Evolutionary conservation across 1,140 invertebrate genomes (phyloP).

Genomic region (Drosophila sulfurigaster): DNA sequence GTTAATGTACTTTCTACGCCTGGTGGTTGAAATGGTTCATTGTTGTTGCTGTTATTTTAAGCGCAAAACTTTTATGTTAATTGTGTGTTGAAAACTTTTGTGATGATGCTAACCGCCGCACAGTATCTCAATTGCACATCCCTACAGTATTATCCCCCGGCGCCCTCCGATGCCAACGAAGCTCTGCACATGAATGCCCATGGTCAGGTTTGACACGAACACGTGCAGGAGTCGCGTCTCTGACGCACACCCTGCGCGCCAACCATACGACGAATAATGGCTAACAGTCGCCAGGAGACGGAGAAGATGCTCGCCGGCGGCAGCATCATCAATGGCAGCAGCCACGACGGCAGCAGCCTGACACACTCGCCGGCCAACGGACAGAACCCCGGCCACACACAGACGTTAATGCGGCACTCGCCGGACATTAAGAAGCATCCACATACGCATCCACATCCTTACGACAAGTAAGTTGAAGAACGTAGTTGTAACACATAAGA

Average conservation of each 20-base stretch:
- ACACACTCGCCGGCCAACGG: slow-evolving; percentile 69
- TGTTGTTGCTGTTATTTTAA: slow-evolving; percentile 39
- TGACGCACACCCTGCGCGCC: slow-evolving; percentile 85
- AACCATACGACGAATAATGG: slow-evolving; percentile 84
- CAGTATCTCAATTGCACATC: slow-evolving; percentile 83
- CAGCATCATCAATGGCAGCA: slow-evolving; percentile 47
- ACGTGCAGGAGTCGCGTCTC: slow-evolving; percentile 83
- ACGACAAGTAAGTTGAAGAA: slow-evolving; percentile 72
- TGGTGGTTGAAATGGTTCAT: background rate
- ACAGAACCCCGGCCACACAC: slow-evolving; percentile 59
- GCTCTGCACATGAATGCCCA: slow-evolving; percentile 91
- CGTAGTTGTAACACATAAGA: slow-evolving; percentile 29
- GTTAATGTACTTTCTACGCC: background rate
- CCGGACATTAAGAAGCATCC: slow-evolving; percentile 75
- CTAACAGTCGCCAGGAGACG: slow-evolving; percentile 83
- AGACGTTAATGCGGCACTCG: slow-evolving; percentile 79
- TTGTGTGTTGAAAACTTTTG: slow-evolving; percentile 8
- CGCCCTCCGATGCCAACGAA: slow-evolving; percentile 87
- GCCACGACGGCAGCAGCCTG: slow-evolving; percentile 66
- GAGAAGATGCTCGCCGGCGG: slow-evolving; percentile 76
- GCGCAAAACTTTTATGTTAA: slow-evolving; percentile 45
- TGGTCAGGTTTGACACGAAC: slow-evolving; percentile 78
- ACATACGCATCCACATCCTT: slow-evolving; percentile 61
- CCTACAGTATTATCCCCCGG: slow-evolving; percentile 92
- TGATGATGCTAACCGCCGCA: slow-evolving; percentile 48